Evolutionary conservation across 2,888 invertebrate genomes (phyloP), one percentile per base, ranked within the genome.

Genomic region (Phytoseiulus persimilis): DNA sequence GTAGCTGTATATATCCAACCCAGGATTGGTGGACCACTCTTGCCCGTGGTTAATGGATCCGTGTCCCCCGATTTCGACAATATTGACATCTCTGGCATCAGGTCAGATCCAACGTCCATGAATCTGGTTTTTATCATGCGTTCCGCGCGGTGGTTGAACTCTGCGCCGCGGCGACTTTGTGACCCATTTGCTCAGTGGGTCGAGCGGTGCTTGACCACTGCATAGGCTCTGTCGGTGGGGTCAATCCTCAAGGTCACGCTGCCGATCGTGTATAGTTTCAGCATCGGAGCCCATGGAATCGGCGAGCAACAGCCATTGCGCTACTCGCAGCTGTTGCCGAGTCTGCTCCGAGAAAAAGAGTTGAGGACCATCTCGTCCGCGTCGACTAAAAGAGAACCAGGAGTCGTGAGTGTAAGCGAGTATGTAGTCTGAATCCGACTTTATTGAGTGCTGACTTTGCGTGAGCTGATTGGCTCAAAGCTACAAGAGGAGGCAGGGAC

Each of bases 111-210:
- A 2, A 65, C 65, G 65, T 65, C 65, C 65, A 65, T 65, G 65
- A 65, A 65, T 65, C 18, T 28, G 65, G 65, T 65, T 65, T 65
- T 65, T 65, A 65, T 65, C 65, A 65, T 65, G 65, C 65, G 65
- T 65, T 65, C 65, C 65, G 65, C 65, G 65, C 65, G 65, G 65
- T 65, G 65, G 65, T 65, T 65, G 65, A 65, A 65, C 65, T 65
- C 18, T 65, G 65, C 65, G 65, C 65, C 11, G 23, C 23, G 65
- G 1, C 65, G 1, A 23, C 65, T 65, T 65, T 65, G 65, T 65
- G 65, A 65, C 65, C 65, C 18, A 65, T 65, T 65, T 65, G 65
- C 65, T 65, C 65, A 65, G 23, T 65, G 18, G 65, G 65, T 65
- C 65, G 65, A 23, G 18, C 65, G 65, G 65, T 65, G 65, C 23